Evolutionary conservation across 2,797 vertebrate genomes (phyloP), one percentile per base, ranked within the genome.

Genomic region (Siniperca scherzeri): DNA sequence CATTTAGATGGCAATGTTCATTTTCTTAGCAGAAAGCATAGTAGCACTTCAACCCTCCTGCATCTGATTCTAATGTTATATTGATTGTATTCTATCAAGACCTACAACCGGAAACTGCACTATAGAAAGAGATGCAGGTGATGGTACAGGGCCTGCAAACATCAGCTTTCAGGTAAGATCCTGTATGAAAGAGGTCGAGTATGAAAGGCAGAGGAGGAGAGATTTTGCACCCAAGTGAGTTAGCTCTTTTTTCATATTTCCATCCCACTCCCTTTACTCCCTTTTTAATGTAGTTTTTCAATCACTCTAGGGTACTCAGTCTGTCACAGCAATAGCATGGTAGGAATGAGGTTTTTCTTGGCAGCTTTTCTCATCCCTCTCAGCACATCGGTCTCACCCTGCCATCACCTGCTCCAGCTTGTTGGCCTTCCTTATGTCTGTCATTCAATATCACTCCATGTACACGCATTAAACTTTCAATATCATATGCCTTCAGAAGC

Each of bases 341-440:
- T 73, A 89, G 90, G 80, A 94, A 87, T 85, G 56, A 89, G 73
- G 70, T 88, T 91, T 91, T 93, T 87, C 87, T 89, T 92, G 87
- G 90, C 84, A 77, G 81, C 66, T 77, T 60, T 76, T 85, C 74
- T 83, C 70, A 70, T 87, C 64, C 79, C 84, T 89, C 74, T 91
- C 88, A 85, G 69, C 80, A 83, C 76, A 66, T 78, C 61, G 25
- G 56, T 78, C 83, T 90, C 87, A 77, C 38, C 81, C 74, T 61
- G n/a, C 72, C 82, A 30, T 77, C 79, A 81, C 88, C 84, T 87
- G 81, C 82, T 88, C 59, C 74, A 84, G 85, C 85, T 83, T 91
- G 87, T 90, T 85, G 81, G 77, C 69, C 74, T 62, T 70, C 36
- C 72, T 62, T 60, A 76, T 38, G 38, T 82, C 56, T 46, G n/a